phyloP scores from a whole-genome alignment of 1,140 invertebrate species.

The Euura saliciscinereae region DNA sequence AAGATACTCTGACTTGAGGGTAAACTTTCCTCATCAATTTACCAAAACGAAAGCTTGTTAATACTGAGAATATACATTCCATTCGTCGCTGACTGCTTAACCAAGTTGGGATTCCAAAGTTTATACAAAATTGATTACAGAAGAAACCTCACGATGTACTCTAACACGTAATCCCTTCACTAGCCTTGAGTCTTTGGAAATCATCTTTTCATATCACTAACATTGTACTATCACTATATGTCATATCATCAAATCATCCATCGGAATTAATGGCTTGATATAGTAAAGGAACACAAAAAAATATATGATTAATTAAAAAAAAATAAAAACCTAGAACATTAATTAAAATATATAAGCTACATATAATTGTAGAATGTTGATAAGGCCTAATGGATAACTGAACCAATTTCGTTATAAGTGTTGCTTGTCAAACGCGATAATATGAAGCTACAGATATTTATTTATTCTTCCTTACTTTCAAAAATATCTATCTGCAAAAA shows the following conservation, averaged over 20 bases:
- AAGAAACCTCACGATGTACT: background rate
- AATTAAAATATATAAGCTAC: constrained; percentile 10
- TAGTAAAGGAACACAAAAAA: background rate
- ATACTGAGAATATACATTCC: background rate
- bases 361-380: constrained; percentile 35
- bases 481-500: constrained; percentile 27
- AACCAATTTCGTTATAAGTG: constrained; percentile 37
- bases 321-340: background rate
- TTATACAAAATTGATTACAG: background rate
- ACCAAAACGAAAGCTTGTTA: background rate
- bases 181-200: background rate
- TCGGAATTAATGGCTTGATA: constrained; percentile 25
- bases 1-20: background rate
- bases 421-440: constrained; percentile 44
- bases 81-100: background rate
- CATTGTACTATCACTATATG: constrained; percentile 45
- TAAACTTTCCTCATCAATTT: constrained; percentile 3
- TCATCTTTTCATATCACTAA: constrained; percentile 49
- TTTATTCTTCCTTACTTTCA: constrained; percentile 37
- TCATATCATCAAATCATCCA: constrained; percentile 47
- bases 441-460: constrained; percentile 33
- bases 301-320: background rate
- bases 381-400: constrained; percentile 51
- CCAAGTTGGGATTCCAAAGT: background rate
- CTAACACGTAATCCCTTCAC: background rate